phyloP scores from a whole-genome alignment of 2,888 invertebrate genomes.

The Cosmopolites sordidus region DNA sequence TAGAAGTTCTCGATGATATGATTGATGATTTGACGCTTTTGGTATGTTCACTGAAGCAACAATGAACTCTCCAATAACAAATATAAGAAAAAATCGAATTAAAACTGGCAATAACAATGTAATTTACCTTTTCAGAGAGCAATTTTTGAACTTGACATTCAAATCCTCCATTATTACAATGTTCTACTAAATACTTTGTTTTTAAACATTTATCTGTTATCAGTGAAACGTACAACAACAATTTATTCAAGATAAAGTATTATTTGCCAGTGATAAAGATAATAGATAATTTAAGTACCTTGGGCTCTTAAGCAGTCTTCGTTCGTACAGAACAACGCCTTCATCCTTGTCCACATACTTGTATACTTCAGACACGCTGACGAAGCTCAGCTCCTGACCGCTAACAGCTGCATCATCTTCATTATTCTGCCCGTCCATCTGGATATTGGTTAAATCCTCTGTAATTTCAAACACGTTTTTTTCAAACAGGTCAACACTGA shows the following conservation, averaged over 20 bases:
- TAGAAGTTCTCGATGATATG: constrained; percentile 36
- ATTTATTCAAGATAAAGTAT: no score
- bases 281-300: constrained; percentile 48
- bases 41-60: constrained; percentile 34
- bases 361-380: constrained; percentile 69
- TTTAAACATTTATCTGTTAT: no score
- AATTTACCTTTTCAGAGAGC: no score
- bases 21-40: constrained; percentile 34
- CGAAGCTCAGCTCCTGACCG: constrained; percentile 44
- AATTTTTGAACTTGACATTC: no score
- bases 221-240: no score
- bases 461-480: constrained; percentile 38
- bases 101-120: no score
- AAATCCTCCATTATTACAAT: no score
- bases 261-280: no score
- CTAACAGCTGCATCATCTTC: background rate
- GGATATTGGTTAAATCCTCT: constrained; percentile 30
- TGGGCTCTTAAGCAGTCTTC: constrained; percentile 54
- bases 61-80: no score
- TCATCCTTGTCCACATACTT: constrained; percentile 70
- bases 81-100: no score
- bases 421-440: constrained; percentile 3
- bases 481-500: constrained; percentile 35
- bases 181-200: no score
- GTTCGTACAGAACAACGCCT: constrained; percentile 66